These are phyloP conservation scores for Aurelia sp. DNA, from an alignment of 30 jellyfish, hydroid and myxozoan species.

Conservation along the genomic window DNA sequence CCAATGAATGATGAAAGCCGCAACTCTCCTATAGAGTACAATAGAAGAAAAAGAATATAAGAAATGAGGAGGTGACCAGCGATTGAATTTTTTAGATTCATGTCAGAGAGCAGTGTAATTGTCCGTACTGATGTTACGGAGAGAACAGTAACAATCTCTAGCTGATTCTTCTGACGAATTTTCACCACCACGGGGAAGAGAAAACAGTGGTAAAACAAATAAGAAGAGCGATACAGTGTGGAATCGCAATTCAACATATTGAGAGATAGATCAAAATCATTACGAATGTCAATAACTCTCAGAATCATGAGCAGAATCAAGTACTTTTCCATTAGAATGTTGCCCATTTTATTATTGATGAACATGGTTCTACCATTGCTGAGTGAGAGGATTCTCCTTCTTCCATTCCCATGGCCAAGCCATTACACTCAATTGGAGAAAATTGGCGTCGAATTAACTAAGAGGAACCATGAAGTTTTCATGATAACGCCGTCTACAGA, in stretches of 20 bases:
- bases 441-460: slow-evolving; percentile 48
- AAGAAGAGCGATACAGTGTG: no score
- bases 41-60: slow-evolving; percentile 1
- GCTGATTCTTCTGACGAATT: no score
- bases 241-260: no score
- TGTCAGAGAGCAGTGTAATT: no score
- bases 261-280: no score
- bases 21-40: slow-evolving; percentile 7
- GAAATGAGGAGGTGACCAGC: slow-evolving; percentile 2
- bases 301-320: no score
- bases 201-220: no score
- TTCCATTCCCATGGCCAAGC: slow-evolving; percentile 87
- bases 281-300: no score
- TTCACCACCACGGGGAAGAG: no score
- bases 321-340: not conserved
- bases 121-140: no score
- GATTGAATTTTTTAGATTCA: no score
- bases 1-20: slow-evolving; percentile 45
- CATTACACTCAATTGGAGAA: slow-evolving; percentile 65
- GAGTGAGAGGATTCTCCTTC: slow-evolving; percentile 14
- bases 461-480: slow-evolving; percentile 57
- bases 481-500: slow-evolving; percentile 61
- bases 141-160: no score
- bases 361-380: slow-evolving; percentile 13
- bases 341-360: not conserved